Evolutionary conservation across 2,888 invertebrate genomes (phyloP).

Genomic region (Abrostola triplasia): DNA sequence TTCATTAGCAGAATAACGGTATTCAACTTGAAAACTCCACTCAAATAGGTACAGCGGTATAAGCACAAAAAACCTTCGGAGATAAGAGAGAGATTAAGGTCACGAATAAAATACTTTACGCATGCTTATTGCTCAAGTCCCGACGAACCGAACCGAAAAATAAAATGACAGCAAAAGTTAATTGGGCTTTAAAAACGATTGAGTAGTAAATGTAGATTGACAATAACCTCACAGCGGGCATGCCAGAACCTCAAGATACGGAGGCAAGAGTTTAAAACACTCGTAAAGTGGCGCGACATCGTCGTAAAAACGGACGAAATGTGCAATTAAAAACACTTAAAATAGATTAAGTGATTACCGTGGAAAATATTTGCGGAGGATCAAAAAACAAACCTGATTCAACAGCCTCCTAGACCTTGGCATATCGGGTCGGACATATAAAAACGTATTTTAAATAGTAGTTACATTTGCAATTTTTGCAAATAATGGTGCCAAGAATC

Average conservation of each 20-base stretch:
- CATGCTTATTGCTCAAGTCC: conserved; percentile 38
- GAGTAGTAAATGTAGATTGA: conserved; percentile 61
- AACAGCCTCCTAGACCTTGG: conserved; percentile 59
- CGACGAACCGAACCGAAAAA: conserved; percentile 37
- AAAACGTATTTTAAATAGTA: conserved; percentile 46
- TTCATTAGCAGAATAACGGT: conserved; percentile 47
- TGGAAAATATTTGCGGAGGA: conserved; percentile 59
- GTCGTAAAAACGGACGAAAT: conserved; percentile 68
- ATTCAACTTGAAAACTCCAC: conserved; percentile 22
- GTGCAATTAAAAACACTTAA: conserved; percentile 78
- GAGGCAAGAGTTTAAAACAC: conserved; percentile 57
- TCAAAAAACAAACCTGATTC: conserved; percentile 57
- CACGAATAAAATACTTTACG: conserved; percentile 36
- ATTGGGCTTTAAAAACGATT: conserved; percentile 59
- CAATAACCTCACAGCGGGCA: conserved; percentile 52
- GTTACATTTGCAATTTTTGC: conserved; percentile 46
- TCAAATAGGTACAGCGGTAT: conserved; percentile 12
- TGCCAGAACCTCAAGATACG: conserved; percentile 28
- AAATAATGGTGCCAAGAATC: conserved; percentile 29
- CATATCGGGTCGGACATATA: conserved; percentile 57
- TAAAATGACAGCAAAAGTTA: conserved; percentile 58
- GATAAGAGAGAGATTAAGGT: conserved; percentile 49
- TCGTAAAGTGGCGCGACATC: conserved; percentile 67
- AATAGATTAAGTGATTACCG: conserved; percentile 79
- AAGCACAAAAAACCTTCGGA: conserved; percentile 29